These are phyloP conservation scores for Shargacucullia verbasci DNA, from an alignment of 2,888 invertebrate genomes.

Conservation along the genomic window DNA sequence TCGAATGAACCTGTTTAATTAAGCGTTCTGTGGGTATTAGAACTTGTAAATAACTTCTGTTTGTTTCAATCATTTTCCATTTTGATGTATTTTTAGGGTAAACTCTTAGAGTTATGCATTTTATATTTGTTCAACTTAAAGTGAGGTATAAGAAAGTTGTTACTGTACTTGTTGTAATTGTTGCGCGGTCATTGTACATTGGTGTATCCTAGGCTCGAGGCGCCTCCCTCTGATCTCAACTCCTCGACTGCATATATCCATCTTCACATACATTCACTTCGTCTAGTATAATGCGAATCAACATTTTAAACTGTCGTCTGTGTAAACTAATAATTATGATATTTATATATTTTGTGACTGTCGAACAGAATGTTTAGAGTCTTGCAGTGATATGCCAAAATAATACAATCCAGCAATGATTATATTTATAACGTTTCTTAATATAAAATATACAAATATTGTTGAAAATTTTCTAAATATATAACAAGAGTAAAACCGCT, in stretches of 20 bases:
- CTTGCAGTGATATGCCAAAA: constrained; percentile 88
- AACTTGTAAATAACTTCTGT: constrained; percentile 81
- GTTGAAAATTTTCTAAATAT: constrained; percentile 89
- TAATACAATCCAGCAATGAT: constrained; percentile 85
- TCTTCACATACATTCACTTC: constrained; percentile 40
- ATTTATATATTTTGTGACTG: constrained; percentile 76
- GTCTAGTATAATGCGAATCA: constrained; percentile 40
- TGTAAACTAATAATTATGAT: constrained; percentile 53
- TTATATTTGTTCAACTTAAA: constrained; percentile 82
- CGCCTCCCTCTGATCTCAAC: constrained; percentile 43
- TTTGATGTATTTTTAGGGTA: constrained; percentile 86
- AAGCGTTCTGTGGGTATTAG: constrained; percentile 81
- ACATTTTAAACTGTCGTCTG: constrained; percentile 46
- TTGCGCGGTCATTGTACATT: constrained; percentile 69
- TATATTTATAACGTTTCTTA: constrained; percentile 85
- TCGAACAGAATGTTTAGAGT: constrained; percentile 73
- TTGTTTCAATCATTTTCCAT: constrained; percentile 83
- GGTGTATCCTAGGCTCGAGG: constrained; percentile 61
- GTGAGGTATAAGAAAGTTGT: constrained; percentile 77
- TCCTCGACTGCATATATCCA: constrained; percentile 40
- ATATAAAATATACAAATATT: constrained; percentile 87
- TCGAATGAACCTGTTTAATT: constrained; percentile 68
- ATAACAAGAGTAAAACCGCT: constrained; percentile 83
- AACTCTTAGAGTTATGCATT: constrained; percentile 83
- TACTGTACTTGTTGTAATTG: constrained; percentile 77